Evolutionary conservation across 2,113 vertebrate genomes (phyloP), one percentile per base, ranked within the genome.

Genomic region (Balaeniceps rex): DNA sequence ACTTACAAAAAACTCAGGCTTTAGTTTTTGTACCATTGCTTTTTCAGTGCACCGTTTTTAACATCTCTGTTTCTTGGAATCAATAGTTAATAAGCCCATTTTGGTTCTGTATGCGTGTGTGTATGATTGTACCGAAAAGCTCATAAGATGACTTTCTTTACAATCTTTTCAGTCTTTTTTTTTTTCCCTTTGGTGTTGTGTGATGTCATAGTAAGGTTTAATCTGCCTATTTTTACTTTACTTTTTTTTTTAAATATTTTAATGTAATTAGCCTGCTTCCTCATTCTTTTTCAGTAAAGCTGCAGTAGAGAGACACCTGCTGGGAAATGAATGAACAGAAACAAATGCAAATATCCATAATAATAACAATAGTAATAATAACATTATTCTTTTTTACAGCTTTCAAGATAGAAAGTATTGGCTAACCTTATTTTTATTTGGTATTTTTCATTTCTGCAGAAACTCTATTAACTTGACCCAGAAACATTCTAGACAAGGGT

Each of bases 241-340:
- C 58, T 46, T 85, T 85, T 79, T 72, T 85, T 79, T 74, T 51
- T 61, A 86, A 84, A 84, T 34, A 83, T 89, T 90, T 92, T 96
- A 84, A 86, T 94, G 79, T 55, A 96, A 97, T 98, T 98, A 97
- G 14, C 40, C 57, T 87, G 11, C 86, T 94, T 81, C 87, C 44
- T 93, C 75, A 52, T 90, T 96, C 83, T 87, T 96, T 94, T 96
- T 94, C 93, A 95, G 80, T 98, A 98, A 98, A 96, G 94, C 97
- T 98, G 98, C 97, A 97, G 88, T 93, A 97, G 97, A 98, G 98
- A 98, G 98, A 98, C 98, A 98, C 97, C 98, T 98, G 98, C 98
- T 98, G 98, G 98, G 98, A 98, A 98, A 95, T 83, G 86, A 96
- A 98, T 97, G 98, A 98, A 98, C 94, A 96, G 97, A 97, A 98